These are phyloP conservation scores for Cephus sareptanus DNA, from an alignment of 2,888 invertebrate genomes.

Conservation along the genomic window DNA sequence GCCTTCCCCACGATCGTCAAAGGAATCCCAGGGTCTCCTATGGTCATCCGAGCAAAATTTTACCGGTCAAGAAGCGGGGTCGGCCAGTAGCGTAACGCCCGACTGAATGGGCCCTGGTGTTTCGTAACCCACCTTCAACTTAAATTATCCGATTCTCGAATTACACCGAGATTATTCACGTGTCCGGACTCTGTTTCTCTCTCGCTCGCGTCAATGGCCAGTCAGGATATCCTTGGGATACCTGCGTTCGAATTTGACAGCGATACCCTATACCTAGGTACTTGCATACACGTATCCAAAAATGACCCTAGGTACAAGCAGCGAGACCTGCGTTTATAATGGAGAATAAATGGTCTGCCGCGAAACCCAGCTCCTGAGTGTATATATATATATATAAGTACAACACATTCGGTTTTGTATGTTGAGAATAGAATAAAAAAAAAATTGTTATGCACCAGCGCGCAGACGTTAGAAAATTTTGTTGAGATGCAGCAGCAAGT, in stretches of 20 bases:
- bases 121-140: neutral
- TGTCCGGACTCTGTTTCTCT: neutral
- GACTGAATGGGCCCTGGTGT: neutral
- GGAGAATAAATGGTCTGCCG: neutral
- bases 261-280: neutral
- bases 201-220: neutral
- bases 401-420: constrained; percentile 12
- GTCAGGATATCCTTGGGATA: neutral
- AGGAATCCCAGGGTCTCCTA: constrained; percentile 23
- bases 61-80: constrained; percentile 35
- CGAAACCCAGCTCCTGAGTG: neutral
- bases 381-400: neutral
- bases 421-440: constrained; percentile 32
- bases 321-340: neutral
- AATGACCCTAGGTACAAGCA: neutral
- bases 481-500: neutral
- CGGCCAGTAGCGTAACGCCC: neutral
- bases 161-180: neutral
- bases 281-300: neutral
- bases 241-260: neutral
- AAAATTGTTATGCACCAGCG: constrained; percentile 43
- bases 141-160: neutral
- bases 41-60: constrained; percentile 41
- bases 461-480: constrained; percentile 20
- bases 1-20: constrained; percentile 38